Evolutionary conservation across 2,113 vertebrate genomes (phyloP).

Genomic region (Lagopus muta): DNA sequence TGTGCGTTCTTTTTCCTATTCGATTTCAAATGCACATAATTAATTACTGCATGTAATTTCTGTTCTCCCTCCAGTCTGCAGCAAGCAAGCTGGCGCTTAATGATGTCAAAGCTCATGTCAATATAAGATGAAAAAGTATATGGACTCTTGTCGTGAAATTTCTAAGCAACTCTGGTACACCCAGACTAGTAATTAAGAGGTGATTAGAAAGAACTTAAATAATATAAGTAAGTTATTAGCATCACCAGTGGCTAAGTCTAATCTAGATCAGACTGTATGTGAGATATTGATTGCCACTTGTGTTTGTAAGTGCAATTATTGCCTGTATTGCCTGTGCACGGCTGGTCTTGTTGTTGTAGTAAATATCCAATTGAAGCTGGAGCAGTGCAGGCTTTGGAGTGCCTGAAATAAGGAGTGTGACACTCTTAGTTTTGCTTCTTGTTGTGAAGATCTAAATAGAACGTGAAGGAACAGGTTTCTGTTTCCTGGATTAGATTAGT

Average conservation of each 20-base stretch:
- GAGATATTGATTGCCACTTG: slow-evolving; percentile 70
- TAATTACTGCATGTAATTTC: slow-evolving; percentile 65
- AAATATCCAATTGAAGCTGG: slow-evolving; percentile 39
- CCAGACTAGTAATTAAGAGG: slow-evolving; percentile 70
- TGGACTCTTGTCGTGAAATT: not conserved
- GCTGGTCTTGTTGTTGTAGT: slow-evolving; percentile 53
- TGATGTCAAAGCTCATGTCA: slow-evolving; percentile 38
- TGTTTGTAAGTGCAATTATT: slow-evolving; percentile 63
- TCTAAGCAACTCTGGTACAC: slow-evolving; percentile 26
- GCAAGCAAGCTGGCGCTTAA: slow-evolving; percentile 8
- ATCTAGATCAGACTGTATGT: slow-evolving; percentile 57
- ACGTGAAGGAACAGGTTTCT: not conserved
- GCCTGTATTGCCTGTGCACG: slow-evolving; percentile 56
- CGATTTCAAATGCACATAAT: slow-evolving; percentile 70
- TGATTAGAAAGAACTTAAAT: slow-evolving; percentile 80
- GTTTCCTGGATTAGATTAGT: not conserved
- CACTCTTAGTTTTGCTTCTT: not conserved
- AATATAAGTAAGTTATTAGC: slow-evolving; percentile 75
- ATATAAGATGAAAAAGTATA: not conserved
- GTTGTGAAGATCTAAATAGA: not conserved
- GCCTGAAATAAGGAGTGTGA: not conserved
- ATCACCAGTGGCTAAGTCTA: slow-evolving; percentile 72
- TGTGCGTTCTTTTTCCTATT: not conserved
- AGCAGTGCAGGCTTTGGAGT: slow-evolving; percentile 40
- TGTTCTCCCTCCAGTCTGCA: not conserved